Evolutionary conservation across 1,140 invertebrate species (phyloP).

Genomic region (Drosophila baimaii): DNA sequence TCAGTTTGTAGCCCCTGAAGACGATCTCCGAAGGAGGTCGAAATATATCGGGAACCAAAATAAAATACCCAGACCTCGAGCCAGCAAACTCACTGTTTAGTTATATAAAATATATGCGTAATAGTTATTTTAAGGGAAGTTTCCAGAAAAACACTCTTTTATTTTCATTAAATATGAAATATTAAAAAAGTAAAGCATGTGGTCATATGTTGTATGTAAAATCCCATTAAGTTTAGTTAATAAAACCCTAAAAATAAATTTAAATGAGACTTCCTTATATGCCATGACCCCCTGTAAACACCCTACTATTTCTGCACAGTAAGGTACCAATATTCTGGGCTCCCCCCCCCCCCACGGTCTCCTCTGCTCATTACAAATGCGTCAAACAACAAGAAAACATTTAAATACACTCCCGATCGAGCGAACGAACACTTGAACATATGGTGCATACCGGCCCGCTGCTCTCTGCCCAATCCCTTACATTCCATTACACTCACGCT

Average conservation of each 20-base stretch:
- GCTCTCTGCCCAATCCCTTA: slow-evolving; percentile 14
- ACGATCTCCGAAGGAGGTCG: too few species aligned
- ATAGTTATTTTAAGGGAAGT: too few species aligned
- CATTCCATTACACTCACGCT: slow-evolving; percentile 27
- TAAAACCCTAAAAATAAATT: neutral
- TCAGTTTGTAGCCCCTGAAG: too few species aligned
- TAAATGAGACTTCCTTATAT: neutral
- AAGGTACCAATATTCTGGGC: neutral
- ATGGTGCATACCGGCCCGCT: slow-evolving; percentile 10
- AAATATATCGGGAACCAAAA: too few species aligned
- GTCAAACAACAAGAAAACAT: slow-evolving; percentile 27
- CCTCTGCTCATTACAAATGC: slow-evolving; percentile 44
- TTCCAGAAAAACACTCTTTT: too few species aligned
- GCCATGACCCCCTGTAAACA: neutral
- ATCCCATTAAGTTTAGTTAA: too few species aligned
- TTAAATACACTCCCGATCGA: slow-evolving; percentile 27
- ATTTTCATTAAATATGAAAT: too few species aligned
- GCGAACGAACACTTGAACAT: slow-evolving; percentile 22
- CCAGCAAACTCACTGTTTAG: too few species aligned
- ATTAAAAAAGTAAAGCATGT: too few species aligned
- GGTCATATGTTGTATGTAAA: too few species aligned
- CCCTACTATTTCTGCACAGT: slow-evolving; percentile 4
- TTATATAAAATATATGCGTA: too few species aligned
- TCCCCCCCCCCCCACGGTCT: neutral
- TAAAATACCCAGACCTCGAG: too few species aligned